These are phyloP conservation scores for Triplophysa yarkandensis DNA, from an alignment of 2,797 vertebrate species.

Conservation along the genomic window DNA sequence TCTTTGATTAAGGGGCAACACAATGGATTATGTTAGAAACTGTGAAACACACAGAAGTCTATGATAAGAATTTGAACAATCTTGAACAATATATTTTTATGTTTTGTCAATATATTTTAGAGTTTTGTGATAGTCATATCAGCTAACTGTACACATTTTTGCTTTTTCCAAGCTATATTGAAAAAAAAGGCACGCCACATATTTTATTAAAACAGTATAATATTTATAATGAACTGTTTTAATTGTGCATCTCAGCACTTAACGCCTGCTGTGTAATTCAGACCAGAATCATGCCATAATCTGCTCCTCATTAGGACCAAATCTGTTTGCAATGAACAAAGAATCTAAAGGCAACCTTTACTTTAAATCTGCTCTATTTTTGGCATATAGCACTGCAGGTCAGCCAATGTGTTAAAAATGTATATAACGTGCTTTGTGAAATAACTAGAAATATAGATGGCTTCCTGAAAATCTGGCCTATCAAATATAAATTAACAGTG, in stretches of 20 bases:
- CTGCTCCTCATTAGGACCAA: constrained; percentile 51
- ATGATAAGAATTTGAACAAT: background rate
- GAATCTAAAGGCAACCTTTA: constrained; percentile 36
- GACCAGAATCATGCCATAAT: constrained; percentile 32
- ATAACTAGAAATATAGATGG: constrained; percentile 32
- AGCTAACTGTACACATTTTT: background rate
- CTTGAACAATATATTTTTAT: background rate
- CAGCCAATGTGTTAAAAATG: constrained; percentile 43
- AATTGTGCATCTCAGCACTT: constrained; percentile 23
- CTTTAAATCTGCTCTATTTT: constrained; percentile 41
- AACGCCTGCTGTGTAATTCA: constrained; percentile 46
- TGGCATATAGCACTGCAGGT: constrained; percentile 39
- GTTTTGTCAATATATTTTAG: too few relatives aligned
- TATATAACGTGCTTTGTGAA: constrained; percentile 46
- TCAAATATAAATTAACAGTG: constrained; percentile 31
- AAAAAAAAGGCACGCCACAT: background rate
- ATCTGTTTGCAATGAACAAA: constrained; percentile 51
- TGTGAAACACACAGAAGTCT: background rate
- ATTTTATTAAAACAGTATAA: background rate
- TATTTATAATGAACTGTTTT: background rate
- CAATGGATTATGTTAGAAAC: constrained; percentile 36
- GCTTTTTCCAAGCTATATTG: background rate
- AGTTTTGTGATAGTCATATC: background rate
- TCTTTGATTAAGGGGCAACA: constrained; percentile 40
- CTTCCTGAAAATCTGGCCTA: constrained; percentile 29